Evolutionary conservation across 2,888 invertebrate genomes (phyloP).

Genomic region (Drosophila maculinotata): DNA sequence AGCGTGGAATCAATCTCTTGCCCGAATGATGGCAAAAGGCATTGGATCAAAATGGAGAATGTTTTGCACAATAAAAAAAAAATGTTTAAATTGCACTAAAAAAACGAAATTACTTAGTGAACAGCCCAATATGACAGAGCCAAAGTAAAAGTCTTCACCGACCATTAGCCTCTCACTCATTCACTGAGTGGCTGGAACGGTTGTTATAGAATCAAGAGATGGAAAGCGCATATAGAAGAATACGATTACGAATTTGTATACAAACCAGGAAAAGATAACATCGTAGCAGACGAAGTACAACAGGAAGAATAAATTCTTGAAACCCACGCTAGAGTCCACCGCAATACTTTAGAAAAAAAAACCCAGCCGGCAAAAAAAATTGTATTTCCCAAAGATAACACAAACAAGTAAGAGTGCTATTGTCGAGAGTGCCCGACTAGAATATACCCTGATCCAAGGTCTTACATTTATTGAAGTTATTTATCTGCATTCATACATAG

Average conservation of each 20-base stretch:
- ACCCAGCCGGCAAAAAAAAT: too few species aligned
- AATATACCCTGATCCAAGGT: too few species aligned
- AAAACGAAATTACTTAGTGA: slow-evolving; percentile 74
- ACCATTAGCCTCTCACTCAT: slow-evolving; percentile 28
- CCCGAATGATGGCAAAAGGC: slow-evolving; percentile 13
- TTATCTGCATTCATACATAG: too few species aligned
- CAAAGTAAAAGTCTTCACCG: slow-evolving; percentile 45
- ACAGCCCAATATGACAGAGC: slow-evolving; percentile 75
- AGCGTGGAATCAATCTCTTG: neutral
- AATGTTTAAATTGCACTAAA: slow-evolving; percentile 19
- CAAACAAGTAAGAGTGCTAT: too few species aligned
- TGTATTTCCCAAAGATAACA: too few species aligned
- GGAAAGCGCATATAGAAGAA: slow-evolving; percentile 41
- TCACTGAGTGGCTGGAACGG: slow-evolving; percentile 20
- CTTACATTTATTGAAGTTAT: too few species aligned
- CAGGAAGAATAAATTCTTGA: too few species aligned
- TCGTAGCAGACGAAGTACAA: slow-evolving; percentile 1
- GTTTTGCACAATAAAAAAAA: too few species aligned
- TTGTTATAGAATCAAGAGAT: slow-evolving; percentile 35
- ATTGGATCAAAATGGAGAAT: too few species aligned
- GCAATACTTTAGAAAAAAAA: too few species aligned
- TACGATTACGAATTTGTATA: slow-evolving; percentile 71
- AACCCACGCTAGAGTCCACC: too few species aligned
- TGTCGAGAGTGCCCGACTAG: too few species aligned
- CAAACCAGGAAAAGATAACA: slow-evolving; percentile 69